Evolutionary conservation across 2,888 invertebrate genomes (phyloP), one percentile per base, ranked within the genome.

Genomic region (Darwinula stevensoni): DNA sequence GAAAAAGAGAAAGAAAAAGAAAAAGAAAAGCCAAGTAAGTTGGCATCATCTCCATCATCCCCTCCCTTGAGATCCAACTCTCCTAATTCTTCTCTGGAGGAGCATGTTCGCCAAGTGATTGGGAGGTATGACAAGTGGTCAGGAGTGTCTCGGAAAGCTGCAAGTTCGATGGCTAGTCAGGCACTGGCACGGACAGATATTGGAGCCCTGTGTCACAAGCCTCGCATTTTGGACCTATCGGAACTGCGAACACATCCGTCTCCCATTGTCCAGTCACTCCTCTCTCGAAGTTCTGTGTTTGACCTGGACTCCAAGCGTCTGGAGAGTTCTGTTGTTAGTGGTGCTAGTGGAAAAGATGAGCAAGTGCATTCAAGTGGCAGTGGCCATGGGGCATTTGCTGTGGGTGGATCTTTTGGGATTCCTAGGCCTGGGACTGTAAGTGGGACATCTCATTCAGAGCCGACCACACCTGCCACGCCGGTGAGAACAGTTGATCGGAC

Each of bases 291-390:
- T 38, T 84, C 82, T 32, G 78, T 91, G 33, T 88, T 91, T 52
- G 91, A 91, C 49, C 88, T 88, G 50, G 91, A 91, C 50, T 67
- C 74, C 27, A 82, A 86, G 52, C 61, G 91, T 18, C 58, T 91
- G 35, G 84, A 84, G 50, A 76, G 75, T 11, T 22, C 22, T 6
- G 9, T n/a, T 6, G 6, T 22, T 6, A 9, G 9, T 6, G n/a
- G n/a, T n/a, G n/a, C n/a, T n/a, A n/a, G n/a, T n/a, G n/a, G n/a
- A n/a, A n/a, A n/a, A n/a, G n/a, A n/a, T n/a, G n/a, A n/a, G n/a
- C n/a, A n/a, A n/a, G n/a, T n/a, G n/a, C n/a, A n/a, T n/a, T n/a
- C n/a, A n/a, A n/a, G n/a, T n/a, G n/a, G n/a, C n/a, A n/a, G n/a
- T n/a, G n/a, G n/a, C n/a, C n/a, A n/a, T n/a, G n/a, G n/a, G n/a